Base-by-base conservation (phyloP, 2,888 invertebrate genomes). In the Hyposoter dolosus region DNA sequence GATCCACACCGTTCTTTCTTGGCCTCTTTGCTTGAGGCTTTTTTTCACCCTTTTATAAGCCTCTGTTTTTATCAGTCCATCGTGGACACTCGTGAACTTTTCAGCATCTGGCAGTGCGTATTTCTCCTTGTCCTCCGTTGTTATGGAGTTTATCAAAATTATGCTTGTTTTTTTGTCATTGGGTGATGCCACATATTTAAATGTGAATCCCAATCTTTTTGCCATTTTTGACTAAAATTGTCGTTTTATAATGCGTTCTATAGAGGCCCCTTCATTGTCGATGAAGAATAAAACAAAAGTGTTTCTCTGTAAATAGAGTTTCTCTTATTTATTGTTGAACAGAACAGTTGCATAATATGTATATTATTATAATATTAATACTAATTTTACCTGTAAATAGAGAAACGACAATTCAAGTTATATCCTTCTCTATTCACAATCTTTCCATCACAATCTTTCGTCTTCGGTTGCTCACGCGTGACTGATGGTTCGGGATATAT, bases 1-100 rank as follows among this genome's bases (percentile, higher is more conserved):
- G 43, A 90, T 87, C 88, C 88, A 89, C 28, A 89, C 72, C 56
- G 43, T 88, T 50, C 80, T 87, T 60, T 84, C 77, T 69, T 88
- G 86, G 60, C 82, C 76, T 83, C 89, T 88, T 82, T 88, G 80
- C 60, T 68, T 88, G 23, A 71, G 65, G 2, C 84, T 88, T 82
- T 83, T 90, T 79, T 63, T 87, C 32, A 89, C 85, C 76, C 84
- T 88, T 74, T 83, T 86, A 82, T 86, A 89, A 74, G 50, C 63
- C 17, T 85, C 83, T 87, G 89, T 88, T 47, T 84, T 87, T 66
- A 17, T 82, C 40, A 88, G 74, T 65, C 87, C 85, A 23, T 35
- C 68, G 45, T 87, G 85, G 56, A 40, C 12, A 82, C 76, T 84
- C 32, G 68, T 72, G 71, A 82, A 76, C 23, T 60, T 82, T 72